These are phyloP conservation scores for Pseudoips prasinana DNA, from an alignment of 2,888 invertebrate genomes.

Conservation along the genomic window DNA sequence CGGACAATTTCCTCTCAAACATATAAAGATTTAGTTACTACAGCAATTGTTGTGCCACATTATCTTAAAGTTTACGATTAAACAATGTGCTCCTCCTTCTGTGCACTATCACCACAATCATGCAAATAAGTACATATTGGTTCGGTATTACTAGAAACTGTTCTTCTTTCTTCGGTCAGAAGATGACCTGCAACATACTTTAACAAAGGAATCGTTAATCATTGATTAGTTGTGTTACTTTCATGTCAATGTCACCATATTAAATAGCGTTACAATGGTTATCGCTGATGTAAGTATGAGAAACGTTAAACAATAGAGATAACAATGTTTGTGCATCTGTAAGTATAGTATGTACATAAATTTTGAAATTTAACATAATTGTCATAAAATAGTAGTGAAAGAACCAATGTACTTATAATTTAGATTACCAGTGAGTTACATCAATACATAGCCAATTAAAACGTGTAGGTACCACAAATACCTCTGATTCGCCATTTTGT, in stretches of 20 bases:
- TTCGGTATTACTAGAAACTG: constrained; percentile 37
- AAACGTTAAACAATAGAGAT: constrained; percentile 15
- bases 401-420: constrained; percentile 46
- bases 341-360: constrained; percentile 7
- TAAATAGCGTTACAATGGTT: constrained; percentile 8
- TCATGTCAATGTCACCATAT: constrained; percentile 3
- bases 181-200: constrained; percentile 67
- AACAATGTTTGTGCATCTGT: constrained; percentile 21
- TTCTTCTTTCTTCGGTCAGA: constrained; percentile 54
- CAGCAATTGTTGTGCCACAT: no score
- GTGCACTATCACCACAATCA: constrained; percentile 38
- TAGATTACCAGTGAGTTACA: constrained; percentile 28
- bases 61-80: no score
- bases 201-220: constrained; percentile 26
- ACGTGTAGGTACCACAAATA: constrained; percentile 26
- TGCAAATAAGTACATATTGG: constrained; percentile 49
- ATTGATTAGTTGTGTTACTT: constrained; percentile 11
- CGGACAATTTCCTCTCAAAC: no score
- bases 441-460: constrained; percentile 48
- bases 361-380: constrained; percentile 25
- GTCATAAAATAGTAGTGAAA: constrained; percentile 17
- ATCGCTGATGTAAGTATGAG: constrained; percentile 13
- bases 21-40: no score
- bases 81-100: constrained; percentile 17
- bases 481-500: constrained; percentile 42